Evolutionary conservation across 2,113 vertebrate species (phyloP).

Genomic region (Salvelinus alpinus): DNA sequence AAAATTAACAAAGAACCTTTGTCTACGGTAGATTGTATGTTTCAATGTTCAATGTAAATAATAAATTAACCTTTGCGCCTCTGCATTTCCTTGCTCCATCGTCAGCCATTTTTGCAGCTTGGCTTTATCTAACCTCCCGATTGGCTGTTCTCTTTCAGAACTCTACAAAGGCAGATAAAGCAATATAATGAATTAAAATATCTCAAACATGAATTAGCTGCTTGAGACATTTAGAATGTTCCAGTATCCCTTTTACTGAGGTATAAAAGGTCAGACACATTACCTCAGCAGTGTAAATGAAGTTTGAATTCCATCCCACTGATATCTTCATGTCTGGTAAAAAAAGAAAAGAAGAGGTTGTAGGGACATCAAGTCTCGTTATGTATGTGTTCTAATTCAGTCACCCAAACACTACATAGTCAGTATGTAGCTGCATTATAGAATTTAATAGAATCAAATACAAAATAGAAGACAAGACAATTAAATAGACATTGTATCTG

Average conservation of each 20-base stretch:
- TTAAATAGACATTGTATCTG: background rate
- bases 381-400: background rate
- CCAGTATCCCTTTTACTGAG: background rate
- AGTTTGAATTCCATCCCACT: constrained; percentile 68
- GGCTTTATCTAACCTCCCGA: constrained; percentile 48
- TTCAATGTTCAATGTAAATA: too few species aligned
- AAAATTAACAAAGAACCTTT: background rate
- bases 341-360: background rate
- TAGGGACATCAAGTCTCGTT: background rate
- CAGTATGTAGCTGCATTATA: background rate
- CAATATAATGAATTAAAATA: background rate
- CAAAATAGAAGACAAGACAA: background rate
- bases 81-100: constrained; percentile 12
- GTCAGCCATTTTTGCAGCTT: constrained; percentile 60
- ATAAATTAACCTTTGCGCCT: constrained; percentile 38
- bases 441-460: background rate
- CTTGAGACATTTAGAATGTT: too few species aligned
- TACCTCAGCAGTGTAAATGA: constrained; percentile 43
- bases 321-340: constrained; percentile 65
- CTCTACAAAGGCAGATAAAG: constrained; percentile 36
- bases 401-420: background rate
- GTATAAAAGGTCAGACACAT: background rate
- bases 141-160: background rate
- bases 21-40: background rate
- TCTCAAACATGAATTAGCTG: background rate